Conservation (phyloP, 2,797 vertebrate genomes). For the Erpetoichthys calabaricus region DNA sequence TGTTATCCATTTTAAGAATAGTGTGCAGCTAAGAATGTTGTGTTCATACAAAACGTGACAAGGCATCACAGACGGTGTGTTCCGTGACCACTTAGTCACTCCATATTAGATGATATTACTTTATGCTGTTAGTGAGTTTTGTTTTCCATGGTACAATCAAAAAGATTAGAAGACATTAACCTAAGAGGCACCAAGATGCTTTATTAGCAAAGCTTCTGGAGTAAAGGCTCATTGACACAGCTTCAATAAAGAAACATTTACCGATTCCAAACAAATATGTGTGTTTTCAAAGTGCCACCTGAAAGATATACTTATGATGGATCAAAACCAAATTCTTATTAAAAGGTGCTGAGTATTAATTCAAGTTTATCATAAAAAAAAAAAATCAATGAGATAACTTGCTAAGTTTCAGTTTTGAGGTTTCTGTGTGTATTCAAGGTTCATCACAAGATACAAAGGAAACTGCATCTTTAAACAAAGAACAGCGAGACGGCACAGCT, state of each 20-base stretch:
- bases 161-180: not conserved
- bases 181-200: conserved; percentile 1
- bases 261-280: not conserved
- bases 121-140: not conserved
- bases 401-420: conserved; percentile 28
- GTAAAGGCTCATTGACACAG: not conserved
- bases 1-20: not conserved
- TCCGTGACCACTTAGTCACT: not conserved
- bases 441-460: conserved; percentile 33
- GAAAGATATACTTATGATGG: not conserved
- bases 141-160: not conserved
- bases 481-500: conserved; percentile 26
- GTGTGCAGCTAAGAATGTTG: not conserved
- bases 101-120: not conserved
- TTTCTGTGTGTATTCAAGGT: conserved; percentile 25
- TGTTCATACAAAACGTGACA: not conserved
- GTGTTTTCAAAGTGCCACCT: not conserved
- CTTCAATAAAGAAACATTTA: not conserved
- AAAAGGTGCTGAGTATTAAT: conserved; percentile 13
- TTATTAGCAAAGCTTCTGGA: not conserved
- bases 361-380: conserved; percentile 23
- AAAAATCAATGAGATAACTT: conserved; percentile 25
- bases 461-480: conserved; percentile 34
- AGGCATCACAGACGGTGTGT: not conserved
- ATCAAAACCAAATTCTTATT: conserved; percentile 3